Base-by-base conservation (phyloP, 2,888 invertebrate species). In the Tricholauxania praeusta region DNA sequence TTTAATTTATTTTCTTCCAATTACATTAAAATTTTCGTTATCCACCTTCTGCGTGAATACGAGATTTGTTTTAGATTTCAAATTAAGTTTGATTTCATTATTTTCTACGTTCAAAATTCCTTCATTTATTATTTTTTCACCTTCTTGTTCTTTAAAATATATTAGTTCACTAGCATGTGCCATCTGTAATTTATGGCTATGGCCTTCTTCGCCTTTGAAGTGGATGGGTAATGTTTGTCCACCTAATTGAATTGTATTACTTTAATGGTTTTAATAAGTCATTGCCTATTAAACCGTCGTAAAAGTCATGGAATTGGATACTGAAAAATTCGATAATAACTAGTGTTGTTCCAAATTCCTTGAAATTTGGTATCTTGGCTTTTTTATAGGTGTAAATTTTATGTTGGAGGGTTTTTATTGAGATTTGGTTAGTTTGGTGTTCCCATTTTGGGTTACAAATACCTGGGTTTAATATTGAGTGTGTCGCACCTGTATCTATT, bases 401-500 rank as follows among this genome's bases (percentile, higher is more conserved):
- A 19, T 70, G 63, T 72, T 74, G 59, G 49, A 72, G 63, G 1
- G 74, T 74, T 60, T 66, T 74, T 39, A 74, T 28, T 3, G 64
- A 48, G 14, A 72, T 14, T 17, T 63, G 68, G 2, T 3, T 19
- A 6, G 52, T 64, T 39, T 17, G 48, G 14, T 14, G 32, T 57
- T 51, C 51, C 71, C 72, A 72, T 57, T 72, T 72, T 12, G 74
- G 62, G 70, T 67, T 53, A 28, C 71, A 76, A 10, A 73, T 55
- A 12, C 64, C 69, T 12, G 74, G 76, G 19, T 74, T 76, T 52
- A 71, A 15, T 28, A 72, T 70, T 12, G 73, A 73, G 55, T 73
- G 22, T 8, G 73, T 72, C n/a, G 75, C 73, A 3, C 74, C 72
- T n/a, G 71, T 72, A 52, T 75, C 70, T 65, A 77, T 74, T 17